Evolutionary conservation across 2,113 vertebrate genomes (phyloP).

Genomic region (Xerus inauris): DNA sequence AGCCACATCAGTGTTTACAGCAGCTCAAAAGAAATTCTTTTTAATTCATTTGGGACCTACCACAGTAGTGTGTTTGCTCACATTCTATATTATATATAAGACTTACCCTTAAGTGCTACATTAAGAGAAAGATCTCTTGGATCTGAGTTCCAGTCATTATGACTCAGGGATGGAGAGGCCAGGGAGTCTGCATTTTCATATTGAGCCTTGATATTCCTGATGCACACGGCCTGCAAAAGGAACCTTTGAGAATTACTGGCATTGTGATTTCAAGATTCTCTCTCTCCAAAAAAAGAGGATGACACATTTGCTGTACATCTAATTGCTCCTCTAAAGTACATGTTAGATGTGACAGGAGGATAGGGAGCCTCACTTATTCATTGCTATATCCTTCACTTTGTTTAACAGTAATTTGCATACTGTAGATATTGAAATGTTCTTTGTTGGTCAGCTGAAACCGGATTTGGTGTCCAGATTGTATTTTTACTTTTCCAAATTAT

Average conservation of each 20-base stretch:
- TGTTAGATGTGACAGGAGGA: not conserved
- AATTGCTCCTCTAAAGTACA: not conserved
- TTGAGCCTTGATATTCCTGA: not conserved
- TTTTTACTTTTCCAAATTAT: conserved; percentile 8
- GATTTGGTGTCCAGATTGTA: not conserved
- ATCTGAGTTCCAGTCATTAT: not conserved
- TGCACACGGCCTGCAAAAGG: not conserved
- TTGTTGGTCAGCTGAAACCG: not conserved
- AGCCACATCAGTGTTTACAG: no score
- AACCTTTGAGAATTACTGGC: not conserved
- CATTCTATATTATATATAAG: not conserved
- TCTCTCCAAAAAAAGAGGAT: not conserved
- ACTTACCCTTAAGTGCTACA: not conserved
- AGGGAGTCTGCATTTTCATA: not conserved
- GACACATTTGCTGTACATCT: not conserved
- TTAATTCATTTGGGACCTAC: not conserved
- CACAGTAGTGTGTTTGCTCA: not conserved
- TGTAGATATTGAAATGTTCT: not conserved
- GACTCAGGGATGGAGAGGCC: not conserved
- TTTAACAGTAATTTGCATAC: not conserved
- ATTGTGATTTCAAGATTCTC: not conserved
- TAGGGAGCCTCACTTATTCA: not conserved
- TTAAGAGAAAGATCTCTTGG: not conserved
- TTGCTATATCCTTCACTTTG: not conserved
- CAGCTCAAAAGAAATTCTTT: not conserved